phyloP scores from a whole-genome alignment of 92 coral and sea anemone species.

The Zoanthus sansibaricus region DNA sequence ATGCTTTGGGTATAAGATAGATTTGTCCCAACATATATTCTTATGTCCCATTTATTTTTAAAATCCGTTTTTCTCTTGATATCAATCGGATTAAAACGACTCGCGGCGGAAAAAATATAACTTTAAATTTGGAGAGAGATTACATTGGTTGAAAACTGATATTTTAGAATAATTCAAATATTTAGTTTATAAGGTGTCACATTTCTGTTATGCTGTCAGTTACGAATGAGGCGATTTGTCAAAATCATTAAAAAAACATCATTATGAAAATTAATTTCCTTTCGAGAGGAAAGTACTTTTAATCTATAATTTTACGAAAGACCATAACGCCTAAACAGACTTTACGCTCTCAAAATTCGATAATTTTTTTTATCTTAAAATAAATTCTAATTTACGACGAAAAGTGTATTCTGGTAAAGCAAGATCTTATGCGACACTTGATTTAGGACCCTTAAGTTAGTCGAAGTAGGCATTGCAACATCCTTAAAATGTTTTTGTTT shows the following conservation, averaged over 20 bases:
- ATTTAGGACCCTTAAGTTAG: too few species aligned
- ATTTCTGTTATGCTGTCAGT: slow-evolving; percentile 9
- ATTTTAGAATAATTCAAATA: neutral
- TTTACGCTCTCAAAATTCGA: neutral
- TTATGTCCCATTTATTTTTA: neutral
- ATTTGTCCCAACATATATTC: neutral
- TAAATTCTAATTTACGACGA: too few species aligned
- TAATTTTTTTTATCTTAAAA: too few species aligned
- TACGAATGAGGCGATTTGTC: slow-evolving; percentile 7
- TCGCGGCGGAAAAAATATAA: neutral
- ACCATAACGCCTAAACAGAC: neutral
- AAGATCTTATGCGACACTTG: neutral
- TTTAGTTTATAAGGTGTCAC: slow-evolving; percentile 9
- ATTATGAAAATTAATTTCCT: slow-evolving; percentile 20
- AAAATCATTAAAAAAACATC: slow-evolving; percentile 26
- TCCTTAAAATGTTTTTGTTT: slow-evolving; percentile 29
- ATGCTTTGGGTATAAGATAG: neutral
- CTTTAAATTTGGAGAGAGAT: neutral
- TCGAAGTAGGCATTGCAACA: neutral
- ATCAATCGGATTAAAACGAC: slow-evolving; percentile 17
- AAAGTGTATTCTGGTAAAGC: neutral
- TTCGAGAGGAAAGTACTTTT: neutral
- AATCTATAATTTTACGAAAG: neutral
- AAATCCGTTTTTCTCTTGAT: slow-evolving; percentile 3
- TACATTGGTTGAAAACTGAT: neutral